A percentile compares a stretch with the other conserved stretches of the same genome.
These are phyloP conservation scores for Peromyscus polionotus DNA, from an alignment of 2,113 vertebrate genomes.

Conservation along the genomic window DNA sequence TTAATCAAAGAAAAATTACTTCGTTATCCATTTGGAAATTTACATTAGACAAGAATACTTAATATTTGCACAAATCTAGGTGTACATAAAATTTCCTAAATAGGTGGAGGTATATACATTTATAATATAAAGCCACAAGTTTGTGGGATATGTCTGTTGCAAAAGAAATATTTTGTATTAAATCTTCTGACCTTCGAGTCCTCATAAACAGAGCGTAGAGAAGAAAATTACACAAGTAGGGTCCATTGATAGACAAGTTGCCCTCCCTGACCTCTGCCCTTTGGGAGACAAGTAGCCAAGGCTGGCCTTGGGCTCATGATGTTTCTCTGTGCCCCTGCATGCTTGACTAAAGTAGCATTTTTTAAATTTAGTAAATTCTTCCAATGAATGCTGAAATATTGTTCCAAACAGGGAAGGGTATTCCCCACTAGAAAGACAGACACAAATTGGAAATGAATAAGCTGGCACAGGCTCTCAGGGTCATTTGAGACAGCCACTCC, in stretches of 20 bases:
- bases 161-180: not conserved
- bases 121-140: conserved; percentile 11
- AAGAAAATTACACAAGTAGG: not conserved
- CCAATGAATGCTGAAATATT: not conserved
- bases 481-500: not conserved
- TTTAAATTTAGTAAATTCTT: conserved; percentile 20
- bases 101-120: conserved; percentile 30
- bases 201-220: conserved; percentile 6
- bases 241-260: conserved; percentile 16
- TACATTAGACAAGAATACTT: conserved; percentile 17
- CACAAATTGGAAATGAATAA: conserved; percentile 23
- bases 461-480: not conserved
- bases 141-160: not conserved
- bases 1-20: not conserved
- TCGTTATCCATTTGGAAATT: conserved; percentile 1
- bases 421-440: conserved; percentile 56
- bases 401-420: conserved; percentile 9
- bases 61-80: conserved; percentile 26
- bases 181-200: not conserved
- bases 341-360: not conserved
- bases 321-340: not conserved
- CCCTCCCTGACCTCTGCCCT: not conserved
- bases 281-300: not conserved
- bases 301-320: not conserved
- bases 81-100: not conserved